phyloP scores from a whole-genome alignment of 1,140 invertebrate genomes.

The Phymastichus coffea region DNA sequence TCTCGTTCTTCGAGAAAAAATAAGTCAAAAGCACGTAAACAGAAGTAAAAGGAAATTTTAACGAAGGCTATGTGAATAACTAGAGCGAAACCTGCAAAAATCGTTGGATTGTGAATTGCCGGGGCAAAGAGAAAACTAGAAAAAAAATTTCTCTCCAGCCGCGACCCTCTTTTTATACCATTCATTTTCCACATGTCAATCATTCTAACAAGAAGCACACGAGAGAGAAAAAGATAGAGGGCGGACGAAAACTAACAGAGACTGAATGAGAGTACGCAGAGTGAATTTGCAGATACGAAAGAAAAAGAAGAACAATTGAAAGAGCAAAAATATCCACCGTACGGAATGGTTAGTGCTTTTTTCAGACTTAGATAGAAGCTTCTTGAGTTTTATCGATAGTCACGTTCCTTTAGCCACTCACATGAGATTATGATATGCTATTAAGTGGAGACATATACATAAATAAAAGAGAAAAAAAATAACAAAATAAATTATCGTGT shows the following conservation, averaged over 20 bases:
- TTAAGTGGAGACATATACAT: not conserved
- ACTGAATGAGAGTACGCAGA: slow-evolving; percentile 25
- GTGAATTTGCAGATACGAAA: not conserved
- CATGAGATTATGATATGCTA: slow-evolving; percentile 15
- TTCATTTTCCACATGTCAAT: not conserved
- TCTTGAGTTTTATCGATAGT: slow-evolving; percentile 34
- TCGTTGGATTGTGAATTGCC: too few species aligned
- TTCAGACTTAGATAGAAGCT: not conserved
- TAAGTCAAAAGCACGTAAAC: not conserved
- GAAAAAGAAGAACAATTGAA: not conserved
- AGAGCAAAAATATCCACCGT: not conserved
- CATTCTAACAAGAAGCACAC: not conserved
- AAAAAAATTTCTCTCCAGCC: not conserved
- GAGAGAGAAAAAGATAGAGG: too few species aligned
- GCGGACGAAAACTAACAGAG: slow-evolving; percentile 15
- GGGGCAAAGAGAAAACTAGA: too few species aligned
- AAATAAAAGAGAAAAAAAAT: slow-evolving; percentile 28
- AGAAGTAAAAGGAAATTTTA: not conserved
- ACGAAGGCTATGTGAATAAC: not conserved
- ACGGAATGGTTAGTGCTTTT: too few species aligned
- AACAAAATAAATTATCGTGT: slow-evolving; percentile 8
- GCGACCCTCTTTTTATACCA: not conserved
- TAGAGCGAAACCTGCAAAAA: not conserved
- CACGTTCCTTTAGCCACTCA: slow-evolving; percentile 44
- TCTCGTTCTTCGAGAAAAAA: too few species aligned